A percentile compares a stretch with the other conserved stretches of the same genome.
Evolutionary conservation across 2,888 invertebrate genomes (phyloP).

Genomic region (Beris chalybata): DNA sequence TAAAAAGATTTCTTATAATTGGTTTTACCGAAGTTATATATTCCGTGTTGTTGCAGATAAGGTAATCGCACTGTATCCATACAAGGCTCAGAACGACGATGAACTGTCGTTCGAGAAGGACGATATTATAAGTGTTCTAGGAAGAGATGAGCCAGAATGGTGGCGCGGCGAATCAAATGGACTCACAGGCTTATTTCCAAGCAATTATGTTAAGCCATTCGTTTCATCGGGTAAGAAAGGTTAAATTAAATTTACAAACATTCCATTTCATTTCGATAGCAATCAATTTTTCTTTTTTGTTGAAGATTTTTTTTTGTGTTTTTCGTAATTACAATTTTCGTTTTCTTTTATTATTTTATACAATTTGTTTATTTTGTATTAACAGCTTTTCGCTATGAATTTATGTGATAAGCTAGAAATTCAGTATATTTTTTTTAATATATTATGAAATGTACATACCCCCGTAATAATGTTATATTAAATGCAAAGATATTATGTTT

Average conservation of each 20-base stretch:
- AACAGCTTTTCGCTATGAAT: constrained; percentile 9
- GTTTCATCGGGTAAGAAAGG: constrained; percentile 56
- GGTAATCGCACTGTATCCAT: constrained; percentile 91
- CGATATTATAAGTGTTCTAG: constrained; percentile 85
- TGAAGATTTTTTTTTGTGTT: not conserved
- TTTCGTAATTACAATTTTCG: not conserved
- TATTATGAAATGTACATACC: constrained; percentile 16
- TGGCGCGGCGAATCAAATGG: constrained; percentile 95
- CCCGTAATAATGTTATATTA: constrained; percentile 1
- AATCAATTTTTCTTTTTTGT: constrained; percentile 4
- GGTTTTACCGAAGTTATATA: not conserved
- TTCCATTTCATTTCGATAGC: constrained; percentile 27
- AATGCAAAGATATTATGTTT: constrained; percentile 20
- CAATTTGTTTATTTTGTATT: not conserved
- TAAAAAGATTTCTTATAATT: constrained; percentile 37
- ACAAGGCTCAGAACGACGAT: constrained; percentile 92
- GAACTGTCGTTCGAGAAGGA: constrained; percentile 92
- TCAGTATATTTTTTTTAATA: constrained; percentile 22
- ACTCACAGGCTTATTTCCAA: constrained; percentile 88
- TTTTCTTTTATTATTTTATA: not conserved
- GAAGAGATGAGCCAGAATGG: constrained; percentile 95
- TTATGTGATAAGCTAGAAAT: constrained; percentile 16
- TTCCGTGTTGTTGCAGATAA: constrained; percentile 62
- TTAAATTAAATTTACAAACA: constrained; percentile 12
- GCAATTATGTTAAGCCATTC: constrained; percentile 87